Conservation (phyloP, 2,888 invertebrate species). For the Resseliella maxima region DNA sequence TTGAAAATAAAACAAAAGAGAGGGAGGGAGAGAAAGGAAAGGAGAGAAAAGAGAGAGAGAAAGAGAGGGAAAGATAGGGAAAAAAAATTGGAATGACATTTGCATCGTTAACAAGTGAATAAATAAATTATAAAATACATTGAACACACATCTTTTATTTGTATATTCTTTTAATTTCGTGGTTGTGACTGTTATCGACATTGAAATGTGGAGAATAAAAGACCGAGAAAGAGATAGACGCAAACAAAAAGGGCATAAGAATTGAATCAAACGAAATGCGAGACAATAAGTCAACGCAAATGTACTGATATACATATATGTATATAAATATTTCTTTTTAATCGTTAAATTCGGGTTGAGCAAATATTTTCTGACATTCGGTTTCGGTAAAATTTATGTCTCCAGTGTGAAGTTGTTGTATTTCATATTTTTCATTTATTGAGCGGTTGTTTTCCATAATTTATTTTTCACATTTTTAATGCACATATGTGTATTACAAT, state of each 20-base stretch:
- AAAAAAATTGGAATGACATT: not conserved
- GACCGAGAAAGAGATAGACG: too few relatives aligned
- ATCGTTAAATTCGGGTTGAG: not conserved
- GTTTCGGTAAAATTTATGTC: not conserved
- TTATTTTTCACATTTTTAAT: too few relatives aligned
- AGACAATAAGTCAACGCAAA: not conserved
- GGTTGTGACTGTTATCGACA: not conserved
- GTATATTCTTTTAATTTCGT: not conserved
- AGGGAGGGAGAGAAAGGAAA: not conserved
- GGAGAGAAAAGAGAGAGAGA: too few relatives aligned
- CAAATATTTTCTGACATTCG: not conserved
- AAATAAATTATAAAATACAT: constrained; percentile 38
- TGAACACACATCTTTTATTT: not conserved
- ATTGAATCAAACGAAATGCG: not conserved
- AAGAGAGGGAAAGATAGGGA: too few relatives aligned
- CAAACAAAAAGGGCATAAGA: too few relatives aligned
- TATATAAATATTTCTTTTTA: not conserved
- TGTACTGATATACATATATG: not conserved
- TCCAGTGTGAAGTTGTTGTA: not conserved
- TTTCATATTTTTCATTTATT: too few relatives aligned
- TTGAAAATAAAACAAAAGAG: not conserved
- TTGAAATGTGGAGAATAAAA: not conserved
- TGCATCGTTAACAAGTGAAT: constrained; percentile 16
- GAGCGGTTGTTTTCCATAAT: too few relatives aligned
- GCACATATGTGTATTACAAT: too few relatives aligned